Evolutionary conservation across 1,140 invertebrate species (phyloP).

Genomic region (Cyphomyrmex costatus): DNA sequence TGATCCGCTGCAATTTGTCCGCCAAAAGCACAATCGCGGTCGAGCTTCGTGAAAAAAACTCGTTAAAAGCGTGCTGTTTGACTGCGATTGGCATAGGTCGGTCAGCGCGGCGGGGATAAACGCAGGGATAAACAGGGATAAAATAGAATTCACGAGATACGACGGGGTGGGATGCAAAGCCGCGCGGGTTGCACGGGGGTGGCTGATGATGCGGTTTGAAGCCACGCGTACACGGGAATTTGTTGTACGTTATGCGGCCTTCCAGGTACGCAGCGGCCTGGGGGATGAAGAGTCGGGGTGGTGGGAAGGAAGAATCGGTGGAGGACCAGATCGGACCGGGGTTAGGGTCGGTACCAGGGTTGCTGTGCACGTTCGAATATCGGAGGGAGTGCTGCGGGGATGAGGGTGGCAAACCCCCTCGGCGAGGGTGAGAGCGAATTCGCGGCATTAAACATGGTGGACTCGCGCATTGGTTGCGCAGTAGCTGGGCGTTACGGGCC

Average conservation of each 20-base stretch:
- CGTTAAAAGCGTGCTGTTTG: conserved; percentile 78
- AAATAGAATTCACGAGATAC: conserved; percentile 41
- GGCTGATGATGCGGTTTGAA: conserved; percentile 65
- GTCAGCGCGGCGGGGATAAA: conserved; percentile 51
- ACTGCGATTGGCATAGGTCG: conserved; percentile 51
- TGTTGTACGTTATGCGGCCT: conserved; percentile 70
- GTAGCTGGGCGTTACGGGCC: conserved; percentile 78
- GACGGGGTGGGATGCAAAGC: conserved; percentile 11
- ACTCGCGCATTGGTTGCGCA: conserved; percentile 80
- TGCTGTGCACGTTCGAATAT: conserved; percentile 46
- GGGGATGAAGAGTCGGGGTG: conserved; percentile 32
- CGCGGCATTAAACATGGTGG: conserved; percentile 79
- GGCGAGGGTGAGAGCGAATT: conserved; percentile 77
- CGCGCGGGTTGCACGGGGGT: conserved; percentile 23
- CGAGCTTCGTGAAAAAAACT: conserved; percentile 76
- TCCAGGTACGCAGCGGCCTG: conserved; percentile 27
- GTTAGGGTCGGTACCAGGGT: conserved; percentile 68
- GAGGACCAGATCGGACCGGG: conserved; percentile 68
- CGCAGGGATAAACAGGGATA: conserved; percentile 54
- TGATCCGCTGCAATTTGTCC: conserved; percentile 79
- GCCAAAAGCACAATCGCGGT: conserved; percentile 81
- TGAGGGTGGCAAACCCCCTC: conserved; percentile 53
- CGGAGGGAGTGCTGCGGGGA: conserved; percentile 53
- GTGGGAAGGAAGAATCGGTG: conserved; percentile 57
- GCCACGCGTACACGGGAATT: conserved; percentile 67